These are phyloP conservation scores for Nothobranchius kuhntae DNA, from an alignment of 2,113 vertebrate species.

Conservation along the genomic window DNA sequence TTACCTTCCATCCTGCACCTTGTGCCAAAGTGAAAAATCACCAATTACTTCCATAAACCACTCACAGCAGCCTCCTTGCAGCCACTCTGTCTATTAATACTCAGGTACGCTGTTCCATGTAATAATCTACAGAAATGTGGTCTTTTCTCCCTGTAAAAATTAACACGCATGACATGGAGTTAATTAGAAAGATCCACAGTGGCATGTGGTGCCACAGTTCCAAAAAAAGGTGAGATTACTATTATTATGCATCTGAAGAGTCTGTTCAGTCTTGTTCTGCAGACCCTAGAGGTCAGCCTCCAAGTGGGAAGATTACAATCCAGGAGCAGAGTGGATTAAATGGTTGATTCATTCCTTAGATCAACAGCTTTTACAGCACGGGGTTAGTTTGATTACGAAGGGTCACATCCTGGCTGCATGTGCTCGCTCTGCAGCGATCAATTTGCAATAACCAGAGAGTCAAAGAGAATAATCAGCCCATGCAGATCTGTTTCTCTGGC, in stretches of 20 bases:
- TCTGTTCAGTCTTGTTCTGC: constrained; percentile 52
- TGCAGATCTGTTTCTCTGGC: constrained; percentile 12
- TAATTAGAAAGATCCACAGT: constrained; percentile 58
- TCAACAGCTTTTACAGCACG: constrained; percentile 26
- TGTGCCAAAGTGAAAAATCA: constrained; percentile 38
- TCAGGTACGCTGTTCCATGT: constrained; percentile 32
- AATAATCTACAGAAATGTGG: constrained; percentile 31
- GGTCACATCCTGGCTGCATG: constrained; percentile 23
- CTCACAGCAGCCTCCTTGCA: constrained; percentile 18
- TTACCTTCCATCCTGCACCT: constrained; percentile 47
- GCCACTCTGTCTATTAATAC: constrained; percentile 29
- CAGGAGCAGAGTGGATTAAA: constrained; percentile 63
- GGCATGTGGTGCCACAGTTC: constrained; percentile 41
- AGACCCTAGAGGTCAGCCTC: constrained; percentile 60
- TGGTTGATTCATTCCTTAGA: constrained; percentile 39
- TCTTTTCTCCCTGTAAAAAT: constrained; percentile 50
- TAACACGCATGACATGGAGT: constrained; percentile 61
- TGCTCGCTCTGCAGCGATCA: constrained; percentile 31
- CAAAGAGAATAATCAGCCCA: constrained; percentile 56
- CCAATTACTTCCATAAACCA: constrained; percentile 58
- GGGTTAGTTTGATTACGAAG: constrained; percentile 23
- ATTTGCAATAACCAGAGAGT: constrained; percentile 50
- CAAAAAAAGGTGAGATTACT: constrained; percentile 52
- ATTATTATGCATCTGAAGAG: constrained; percentile 60
- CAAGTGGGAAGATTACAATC: constrained; percentile 67